phyloP scores from a whole-genome alignment of 2,113 vertebrate genomes.

The Muntiacus reevesi region DNA sequence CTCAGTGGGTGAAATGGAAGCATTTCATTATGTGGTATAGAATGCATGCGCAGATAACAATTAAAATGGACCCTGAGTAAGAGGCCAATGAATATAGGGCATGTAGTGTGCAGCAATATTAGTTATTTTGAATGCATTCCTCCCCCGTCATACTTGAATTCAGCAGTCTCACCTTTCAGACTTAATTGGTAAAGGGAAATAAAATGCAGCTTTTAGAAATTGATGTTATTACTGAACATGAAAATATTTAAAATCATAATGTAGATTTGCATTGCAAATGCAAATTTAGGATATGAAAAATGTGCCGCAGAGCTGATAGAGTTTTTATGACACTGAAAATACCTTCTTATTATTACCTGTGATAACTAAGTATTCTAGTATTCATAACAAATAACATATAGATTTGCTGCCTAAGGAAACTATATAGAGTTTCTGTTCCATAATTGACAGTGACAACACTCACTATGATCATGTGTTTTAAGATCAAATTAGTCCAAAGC shows the following conservation, averaged over 20 bases:
- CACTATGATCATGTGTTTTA: background rate
- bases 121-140: slow-evolving; percentile 73
- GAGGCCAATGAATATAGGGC: slow-evolving; percentile 83
- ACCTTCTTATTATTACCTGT: slow-evolving; percentile 63
- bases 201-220: slow-evolving; percentile 64
- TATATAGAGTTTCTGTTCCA: background rate
- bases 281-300: slow-evolving; percentile 49
- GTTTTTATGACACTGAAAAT: slow-evolving; percentile 45
- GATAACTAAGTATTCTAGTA: slow-evolving; percentile 57
- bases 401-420: slow-evolving; percentile 30
- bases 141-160: slow-evolving; percentile 69
- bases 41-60: slow-evolving; percentile 82
- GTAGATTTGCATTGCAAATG: slow-evolving; percentile 43
- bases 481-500: slow-evolving; percentile 19
- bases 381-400: slow-evolving; percentile 27
- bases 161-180: slow-evolving; percentile 54
- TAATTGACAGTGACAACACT: slow-evolving; percentile 10
- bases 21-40: slow-evolving; percentile 83
- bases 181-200: slow-evolving; percentile 52
- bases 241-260: slow-evolving; percentile 49
- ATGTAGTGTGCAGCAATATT: slow-evolving; percentile 68
- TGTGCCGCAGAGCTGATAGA: slow-evolving; percentile 45
- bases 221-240: slow-evolving; percentile 45
- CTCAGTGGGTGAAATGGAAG: slow-evolving; percentile 81
- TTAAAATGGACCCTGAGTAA: slow-evolving; percentile 85